phyloP scores from a whole-genome alignment of 2,113 vertebrate species.

The Passerina amoena region DNA sequence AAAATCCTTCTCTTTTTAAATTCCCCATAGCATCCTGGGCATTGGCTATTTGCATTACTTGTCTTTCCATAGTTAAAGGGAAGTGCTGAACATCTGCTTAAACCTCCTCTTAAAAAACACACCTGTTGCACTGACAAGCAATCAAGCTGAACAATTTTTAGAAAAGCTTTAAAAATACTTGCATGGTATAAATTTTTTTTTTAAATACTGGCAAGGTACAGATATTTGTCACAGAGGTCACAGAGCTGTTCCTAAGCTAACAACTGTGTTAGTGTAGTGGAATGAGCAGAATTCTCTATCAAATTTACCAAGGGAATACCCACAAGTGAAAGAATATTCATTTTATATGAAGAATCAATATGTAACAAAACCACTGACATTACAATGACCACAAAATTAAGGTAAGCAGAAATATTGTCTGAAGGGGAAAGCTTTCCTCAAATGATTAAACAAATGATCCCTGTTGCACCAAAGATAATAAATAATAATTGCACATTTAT shows the following conservation, averaged over 20 bases:
- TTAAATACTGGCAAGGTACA: not conserved
- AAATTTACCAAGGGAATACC: not conserved
- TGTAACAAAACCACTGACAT: not conserved
- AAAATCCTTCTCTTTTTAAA: not conserved
- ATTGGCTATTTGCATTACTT: not conserved
- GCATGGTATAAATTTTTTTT: not conserved
- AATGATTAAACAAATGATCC: not conserved
- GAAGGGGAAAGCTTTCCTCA: not conserved
- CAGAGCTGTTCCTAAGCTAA: not conserved
- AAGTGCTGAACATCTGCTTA: not conserved
- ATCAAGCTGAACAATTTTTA: not conserved
- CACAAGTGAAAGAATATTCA: not conserved
- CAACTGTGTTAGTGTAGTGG: fast-evolving
- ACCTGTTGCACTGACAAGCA: not conserved
- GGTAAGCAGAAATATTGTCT: not conserved
- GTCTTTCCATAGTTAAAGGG: not conserved
- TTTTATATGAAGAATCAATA: not conserved
- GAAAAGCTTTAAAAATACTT: not conserved
- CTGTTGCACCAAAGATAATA: not conserved
- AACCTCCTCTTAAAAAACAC: not conserved
- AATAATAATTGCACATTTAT: not conserved
- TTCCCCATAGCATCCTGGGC: not conserved
- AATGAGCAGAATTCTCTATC: not conserved
- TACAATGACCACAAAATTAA: not conserved
- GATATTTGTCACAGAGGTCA: not conserved